A percentile compares a stretch with the other conserved stretches of the same genome.
Evolutionary conservation across 2,113 vertebrate species (phyloP).

Genomic region (Siniperca knerii): DNA sequence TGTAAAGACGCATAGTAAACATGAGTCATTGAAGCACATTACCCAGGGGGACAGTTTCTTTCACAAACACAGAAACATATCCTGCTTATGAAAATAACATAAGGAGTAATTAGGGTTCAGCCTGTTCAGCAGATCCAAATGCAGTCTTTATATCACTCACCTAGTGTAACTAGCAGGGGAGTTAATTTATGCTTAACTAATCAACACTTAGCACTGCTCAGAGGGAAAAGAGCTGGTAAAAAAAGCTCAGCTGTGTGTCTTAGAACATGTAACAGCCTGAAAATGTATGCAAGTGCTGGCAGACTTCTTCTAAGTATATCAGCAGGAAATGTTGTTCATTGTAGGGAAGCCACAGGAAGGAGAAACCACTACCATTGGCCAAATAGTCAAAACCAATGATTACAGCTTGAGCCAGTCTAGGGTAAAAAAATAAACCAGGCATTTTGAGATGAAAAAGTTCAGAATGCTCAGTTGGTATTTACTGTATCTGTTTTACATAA

Average conservation of each 20-base stretch:
- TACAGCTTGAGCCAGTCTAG: constrained; percentile 5
- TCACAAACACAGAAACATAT: constrained; percentile 47
- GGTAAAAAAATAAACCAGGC: background rate
- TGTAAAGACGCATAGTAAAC: constrained; percentile 55
- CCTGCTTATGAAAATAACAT: constrained; percentile 24
- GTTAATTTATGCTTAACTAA: constrained; percentile 33
- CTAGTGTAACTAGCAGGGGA: constrained; percentile 39
- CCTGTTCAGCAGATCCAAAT: constrained; percentile 13
- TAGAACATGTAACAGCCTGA: background rate
- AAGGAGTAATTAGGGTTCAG: constrained; percentile 3
- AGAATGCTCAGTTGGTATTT: background rate
- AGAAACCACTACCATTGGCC: constrained; percentile 1
- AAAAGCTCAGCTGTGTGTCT: background rate
- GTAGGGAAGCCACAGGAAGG: background rate
- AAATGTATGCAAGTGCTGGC: background rate
- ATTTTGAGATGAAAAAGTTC: background rate
- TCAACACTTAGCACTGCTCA: constrained; percentile 15
- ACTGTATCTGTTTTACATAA: constrained; percentile 41
- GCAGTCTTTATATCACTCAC: constrained; percentile 50
- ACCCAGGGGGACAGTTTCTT: constrained; percentile 23
- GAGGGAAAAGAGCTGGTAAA: constrained; percentile 2
- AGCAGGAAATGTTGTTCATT: background rate
- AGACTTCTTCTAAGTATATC: background rate
- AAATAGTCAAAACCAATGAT: constrained; percentile 9
- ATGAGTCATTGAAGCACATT: constrained; percentile 33